Conservation (phyloP, 2,888 invertebrate genomes). For the Chelonus formosanus region DNA sequence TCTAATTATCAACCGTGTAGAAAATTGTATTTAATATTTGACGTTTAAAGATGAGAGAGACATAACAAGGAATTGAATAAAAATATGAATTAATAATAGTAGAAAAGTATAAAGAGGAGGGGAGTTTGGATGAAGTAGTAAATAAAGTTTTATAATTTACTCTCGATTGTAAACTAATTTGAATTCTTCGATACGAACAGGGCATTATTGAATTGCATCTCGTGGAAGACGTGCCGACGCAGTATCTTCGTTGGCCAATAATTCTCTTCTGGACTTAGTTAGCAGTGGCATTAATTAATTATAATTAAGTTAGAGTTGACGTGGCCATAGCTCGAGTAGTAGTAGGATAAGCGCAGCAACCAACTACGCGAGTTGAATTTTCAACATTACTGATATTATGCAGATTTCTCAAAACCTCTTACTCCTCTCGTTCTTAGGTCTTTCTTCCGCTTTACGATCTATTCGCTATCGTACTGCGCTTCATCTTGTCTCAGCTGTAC, state of each 20-base stretch:
- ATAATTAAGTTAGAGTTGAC: constrained; percentile 86
- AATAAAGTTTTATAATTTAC: too few species aligned
- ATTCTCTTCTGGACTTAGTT: constrained; percentile 58
- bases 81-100: too few species aligned
- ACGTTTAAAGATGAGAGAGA: background rate
- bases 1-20: constrained; percentile 63
- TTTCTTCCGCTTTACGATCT: constrained; percentile 41
- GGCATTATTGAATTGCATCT: too few species aligned
- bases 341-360: constrained; percentile 45
- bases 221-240: background rate
- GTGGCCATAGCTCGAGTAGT: constrained; percentile 60
- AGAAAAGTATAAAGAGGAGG: too few species aligned
- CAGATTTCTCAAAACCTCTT: constrained; percentile 51
- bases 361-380: constrained; percentile 61
- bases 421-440: constrained; percentile 18
- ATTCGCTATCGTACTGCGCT: constrained; percentile 40
- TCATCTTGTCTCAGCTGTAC: constrained; percentile 42
- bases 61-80: too few species aligned
- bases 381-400: constrained; percentile 64
- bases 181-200: too few species aligned
- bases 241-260: constrained; percentile 51
- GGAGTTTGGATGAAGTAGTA: too few species aligned
- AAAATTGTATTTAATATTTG: constrained; percentile 7
- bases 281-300: constrained; percentile 82
- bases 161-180: too few species aligned